Evolutionary conservation across 2,888 invertebrate species (phyloP).

Genomic region (Orthosia gracilis): DNA sequence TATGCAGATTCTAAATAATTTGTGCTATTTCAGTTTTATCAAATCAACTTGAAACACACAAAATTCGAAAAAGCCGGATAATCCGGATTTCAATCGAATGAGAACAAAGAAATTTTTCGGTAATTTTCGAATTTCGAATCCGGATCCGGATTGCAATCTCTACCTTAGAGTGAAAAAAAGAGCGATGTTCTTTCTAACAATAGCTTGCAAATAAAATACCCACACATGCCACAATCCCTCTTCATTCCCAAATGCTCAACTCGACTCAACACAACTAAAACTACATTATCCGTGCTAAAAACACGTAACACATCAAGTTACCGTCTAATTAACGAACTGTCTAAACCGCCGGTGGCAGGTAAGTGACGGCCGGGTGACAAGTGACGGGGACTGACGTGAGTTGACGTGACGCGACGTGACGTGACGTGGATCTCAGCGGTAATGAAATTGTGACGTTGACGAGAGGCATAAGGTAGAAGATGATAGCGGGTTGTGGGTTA

Average conservation of each 20-base stretch:
- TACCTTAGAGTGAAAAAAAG: too few species aligned
- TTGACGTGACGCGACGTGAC: conserved; percentile 73
- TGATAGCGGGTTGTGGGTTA: conserved; percentile 41
- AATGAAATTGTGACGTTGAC: conserved; percentile 89
- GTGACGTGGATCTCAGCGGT: conserved; percentile 80
- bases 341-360: conserved; percentile 83
- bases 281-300: conserved; percentile 60
- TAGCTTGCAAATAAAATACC: background rate
- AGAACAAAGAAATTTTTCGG: too few species aligned
- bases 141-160: too few species aligned
- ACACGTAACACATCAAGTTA: conserved; percentile 75
- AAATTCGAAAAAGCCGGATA: too few species aligned
- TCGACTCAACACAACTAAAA: conserved; percentile 42
- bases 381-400: conserved; percentile 72
- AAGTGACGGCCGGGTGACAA: conserved; percentile 77
- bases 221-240: background rate
- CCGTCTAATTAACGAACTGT: conserved; percentile 89
- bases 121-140: too few species aligned
- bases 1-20: too few species aligned
- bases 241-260: conserved; percentile 30
- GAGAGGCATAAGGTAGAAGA: conserved; percentile 54
- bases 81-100: too few species aligned
- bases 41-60: too few species aligned
- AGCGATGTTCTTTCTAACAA: background rate
- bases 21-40: too few species aligned